Evolutionary conservation across 1,140 invertebrate genomes (phyloP).

Genomic region (Protaetia brevitarsis): DNA sequence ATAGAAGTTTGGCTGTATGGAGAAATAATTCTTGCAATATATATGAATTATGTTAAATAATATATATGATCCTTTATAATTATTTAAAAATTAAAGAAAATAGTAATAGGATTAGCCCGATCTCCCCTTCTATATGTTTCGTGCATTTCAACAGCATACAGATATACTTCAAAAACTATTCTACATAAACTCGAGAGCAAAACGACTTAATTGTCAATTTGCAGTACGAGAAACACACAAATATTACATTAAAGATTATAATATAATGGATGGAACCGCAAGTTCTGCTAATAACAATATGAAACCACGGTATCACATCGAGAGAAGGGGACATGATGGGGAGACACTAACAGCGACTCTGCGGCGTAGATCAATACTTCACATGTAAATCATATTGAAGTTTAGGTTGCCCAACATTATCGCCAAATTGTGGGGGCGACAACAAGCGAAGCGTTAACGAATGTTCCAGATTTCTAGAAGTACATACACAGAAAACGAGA

Average conservation of each 20-base stretch:
- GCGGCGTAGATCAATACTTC: neutral
- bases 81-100: slow-evolving; percentile 6
- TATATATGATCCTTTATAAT: slow-evolving; percentile 12
- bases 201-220: neutral
- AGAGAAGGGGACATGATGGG: slow-evolving; percentile 17
- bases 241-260: slow-evolving; percentile 8
- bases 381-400: neutral
- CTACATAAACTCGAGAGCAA: slow-evolving; percentile 26
- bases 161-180: slow-evolving; percentile 37
- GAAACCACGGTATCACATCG: neutral
- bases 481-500: neutral
- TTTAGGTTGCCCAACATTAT: neutral
- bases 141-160: slow-evolving; percentile 66
- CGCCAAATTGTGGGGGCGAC: slow-evolving; percentile 1
- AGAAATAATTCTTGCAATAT: slow-evolving; percentile 13
- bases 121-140: slow-evolving; percentile 64
- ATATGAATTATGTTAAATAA: slow-evolving; percentile 18
- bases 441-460: slow-evolving; percentile 22
- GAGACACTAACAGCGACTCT: neutral
- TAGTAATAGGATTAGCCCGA: slow-evolving; percentile 30
- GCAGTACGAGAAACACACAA: slow-evolving; percentile 25
- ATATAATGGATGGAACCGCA: slow-evolving; percentile 7
- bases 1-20: slow-evolving; percentile 22
- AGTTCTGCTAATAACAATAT: neutral
- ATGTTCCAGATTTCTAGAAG: neutral